Conservation (phyloP, 2,797 vertebrate species). For the Parauchenoglanis punctatus region DNA sequence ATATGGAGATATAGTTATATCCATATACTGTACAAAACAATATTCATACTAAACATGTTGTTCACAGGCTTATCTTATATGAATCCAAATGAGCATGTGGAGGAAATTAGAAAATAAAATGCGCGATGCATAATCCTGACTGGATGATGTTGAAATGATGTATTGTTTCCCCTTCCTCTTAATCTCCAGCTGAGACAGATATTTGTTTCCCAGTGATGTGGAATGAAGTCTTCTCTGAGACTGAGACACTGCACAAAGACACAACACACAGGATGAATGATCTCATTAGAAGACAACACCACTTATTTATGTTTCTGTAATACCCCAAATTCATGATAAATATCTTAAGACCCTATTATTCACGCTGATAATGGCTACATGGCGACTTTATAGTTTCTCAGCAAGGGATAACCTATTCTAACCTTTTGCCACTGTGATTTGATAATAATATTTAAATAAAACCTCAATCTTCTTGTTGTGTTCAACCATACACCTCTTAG, state of each 20-base stretch:
- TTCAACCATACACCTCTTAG: constrained; percentile 47
- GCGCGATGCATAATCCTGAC: constrained; percentile 44
- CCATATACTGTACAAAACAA: not conserved
- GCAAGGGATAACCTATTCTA: constrained; percentile 49
- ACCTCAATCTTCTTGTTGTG: constrained; percentile 15
- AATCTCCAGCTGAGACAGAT: constrained; percentile 50
- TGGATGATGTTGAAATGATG: constrained; percentile 45
- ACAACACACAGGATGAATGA: constrained; percentile 54
- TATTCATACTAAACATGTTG: not conserved
- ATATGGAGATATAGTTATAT: not conserved
- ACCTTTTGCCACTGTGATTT: constrained; percentile 54
- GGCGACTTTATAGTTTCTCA: constrained; percentile 58
- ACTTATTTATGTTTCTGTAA: constrained; percentile 65
- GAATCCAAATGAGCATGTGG: constrained; percentile 34
- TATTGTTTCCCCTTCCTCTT: constrained; percentile 41
- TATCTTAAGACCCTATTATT: constrained; percentile 70
- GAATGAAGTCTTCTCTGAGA: constrained; percentile 48
- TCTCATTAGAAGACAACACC: constrained; percentile 59
- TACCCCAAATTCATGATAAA: constrained; percentile 53
- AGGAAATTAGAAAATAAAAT: constrained; percentile 36
- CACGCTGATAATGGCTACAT: constrained; percentile 59
- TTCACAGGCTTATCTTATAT: constrained; percentile 3
- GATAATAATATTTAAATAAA: constrained; percentile 39
- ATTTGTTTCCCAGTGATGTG: constrained; percentile 51
- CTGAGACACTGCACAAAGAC: constrained; percentile 45